Evolutionary conservation across 1,140 invertebrate species (phyloP).

Genomic region (Zaprionus ghesquierei): DNA sequence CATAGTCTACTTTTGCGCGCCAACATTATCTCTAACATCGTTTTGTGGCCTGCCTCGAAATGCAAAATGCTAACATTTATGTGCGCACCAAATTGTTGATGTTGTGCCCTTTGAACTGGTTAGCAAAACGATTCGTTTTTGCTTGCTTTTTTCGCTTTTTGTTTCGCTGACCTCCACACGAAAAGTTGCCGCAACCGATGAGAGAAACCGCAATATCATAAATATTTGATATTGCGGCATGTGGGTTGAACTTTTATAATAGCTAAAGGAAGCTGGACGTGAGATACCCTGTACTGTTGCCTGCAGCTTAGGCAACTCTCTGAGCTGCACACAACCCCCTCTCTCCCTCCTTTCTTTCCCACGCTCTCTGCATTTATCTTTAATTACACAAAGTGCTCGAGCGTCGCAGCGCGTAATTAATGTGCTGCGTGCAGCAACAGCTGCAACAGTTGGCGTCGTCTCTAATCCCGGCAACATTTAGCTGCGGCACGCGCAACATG

Average conservation of each 20-base stretch:
- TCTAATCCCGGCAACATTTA: conserved; percentile 47
- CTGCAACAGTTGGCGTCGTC: conserved; percentile 28
- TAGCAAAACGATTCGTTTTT: conserved; percentile 7
- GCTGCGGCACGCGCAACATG: conserved; percentile 8
- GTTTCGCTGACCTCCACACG: conserved; percentile 20
- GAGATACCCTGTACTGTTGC: neutral
- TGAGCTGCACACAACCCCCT: no score
- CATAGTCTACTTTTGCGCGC: conserved; percentile 33
- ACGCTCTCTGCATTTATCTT: conserved; percentile 27
- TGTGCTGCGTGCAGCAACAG: conserved; percentile 37
- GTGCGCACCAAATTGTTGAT: conserved; percentile 59
- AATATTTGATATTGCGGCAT: conserved; percentile 73
- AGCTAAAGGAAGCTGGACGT: conserved; percentile 22
- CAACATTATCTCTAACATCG: conserved; percentile 69
- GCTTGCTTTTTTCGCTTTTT: neutral
- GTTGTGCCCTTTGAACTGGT: conserved; percentile 32
- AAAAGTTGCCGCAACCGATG: conserved; percentile 58
- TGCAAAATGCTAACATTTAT: conserved; percentile 32
- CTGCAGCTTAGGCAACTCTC: neutral
- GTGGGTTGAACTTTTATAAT: conserved; percentile 36
- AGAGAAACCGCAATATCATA: conserved; percentile 68
- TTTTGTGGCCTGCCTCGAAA: conserved; percentile 50
- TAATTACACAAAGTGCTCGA: conserved; percentile 70
- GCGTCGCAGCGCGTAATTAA: conserved; percentile 58
- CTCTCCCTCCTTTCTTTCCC: neutral